Evolutionary conservation across 2,797 vertebrate genomes (phyloP).

Genomic region (Dendrocincla tyrannina): DNA sequence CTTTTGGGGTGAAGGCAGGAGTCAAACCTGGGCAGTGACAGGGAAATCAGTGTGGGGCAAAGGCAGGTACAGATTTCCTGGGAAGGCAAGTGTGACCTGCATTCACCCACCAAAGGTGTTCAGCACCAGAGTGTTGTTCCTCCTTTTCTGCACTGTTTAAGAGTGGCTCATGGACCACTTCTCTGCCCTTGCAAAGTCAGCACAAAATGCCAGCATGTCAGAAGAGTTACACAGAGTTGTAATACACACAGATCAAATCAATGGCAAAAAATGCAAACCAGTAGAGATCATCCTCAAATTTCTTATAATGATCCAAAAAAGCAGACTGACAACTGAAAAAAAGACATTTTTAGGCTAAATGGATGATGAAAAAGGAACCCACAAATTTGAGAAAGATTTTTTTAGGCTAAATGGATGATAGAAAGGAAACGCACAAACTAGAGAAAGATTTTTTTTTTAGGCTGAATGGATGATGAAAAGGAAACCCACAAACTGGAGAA

Average conservation of each 20-base stretch:
- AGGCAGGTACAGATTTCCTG: neutral
- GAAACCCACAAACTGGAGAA: neutral
- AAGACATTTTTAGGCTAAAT: neutral
- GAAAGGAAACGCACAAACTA: neutral
- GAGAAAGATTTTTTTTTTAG: neutral
- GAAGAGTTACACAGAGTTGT: neutral
- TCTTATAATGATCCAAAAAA: neutral
- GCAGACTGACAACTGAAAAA: neutral
- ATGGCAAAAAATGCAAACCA: neutral
- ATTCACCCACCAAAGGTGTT: neutral
- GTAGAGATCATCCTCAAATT: neutral
- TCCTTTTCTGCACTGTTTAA: neutral
- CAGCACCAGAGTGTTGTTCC: neutral
- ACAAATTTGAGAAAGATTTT: neutral
- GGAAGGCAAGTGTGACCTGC: neutral
- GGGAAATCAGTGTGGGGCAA: neutral
- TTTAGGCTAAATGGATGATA: neutral
- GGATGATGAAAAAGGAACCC: slow-evolving; percentile 7
- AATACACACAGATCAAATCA: neutral
- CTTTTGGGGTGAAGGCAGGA: neutral
- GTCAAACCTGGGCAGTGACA: neutral
- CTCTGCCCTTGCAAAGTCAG: neutral
- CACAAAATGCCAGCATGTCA: rapidly evolving
- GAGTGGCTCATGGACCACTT: neutral
- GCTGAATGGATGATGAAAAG: slow-evolving; percentile 7